Conservation (phyloP, 2,888 invertebrate species). For the Folsomia manolachei region DNA sequence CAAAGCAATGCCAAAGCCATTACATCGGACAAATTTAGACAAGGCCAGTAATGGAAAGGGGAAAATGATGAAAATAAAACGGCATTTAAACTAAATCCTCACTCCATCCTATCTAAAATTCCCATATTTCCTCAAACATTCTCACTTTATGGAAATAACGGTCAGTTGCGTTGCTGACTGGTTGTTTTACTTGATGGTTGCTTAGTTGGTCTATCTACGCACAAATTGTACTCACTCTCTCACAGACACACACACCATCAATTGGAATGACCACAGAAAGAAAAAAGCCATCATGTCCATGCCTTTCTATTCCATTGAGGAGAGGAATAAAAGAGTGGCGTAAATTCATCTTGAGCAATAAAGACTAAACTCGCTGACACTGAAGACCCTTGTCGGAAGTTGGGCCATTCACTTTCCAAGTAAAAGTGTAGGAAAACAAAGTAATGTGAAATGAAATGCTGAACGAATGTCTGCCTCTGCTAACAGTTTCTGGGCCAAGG, state of each 20-base stretch:
- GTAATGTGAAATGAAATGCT: constrained; percentile 8
- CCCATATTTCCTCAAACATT: constrained; percentile 1
- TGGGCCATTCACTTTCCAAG: not conserved
- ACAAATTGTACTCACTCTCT: not conserved
- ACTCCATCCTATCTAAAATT: not conserved
- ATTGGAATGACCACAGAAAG: not conserved
- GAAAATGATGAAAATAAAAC: constrained; percentile 9
- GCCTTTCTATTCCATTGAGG: not conserved
- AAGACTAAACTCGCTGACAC: constrained; percentile 1
- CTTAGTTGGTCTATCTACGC: too few species aligned
- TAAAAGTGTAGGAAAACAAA: not conserved
- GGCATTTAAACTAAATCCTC: constrained; percentile 9
- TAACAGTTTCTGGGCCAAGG: constrained; percentile 4
- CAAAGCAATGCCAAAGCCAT: not conserved
- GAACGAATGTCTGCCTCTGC: not conserved
- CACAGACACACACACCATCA: not conserved
- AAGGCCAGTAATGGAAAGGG: not conserved
- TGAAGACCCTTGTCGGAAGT: constrained; percentile 5
- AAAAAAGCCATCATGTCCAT: not conserved
- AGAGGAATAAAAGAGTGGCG: not conserved
- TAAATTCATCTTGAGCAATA: constrained; percentile 6
- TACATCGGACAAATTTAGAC: not conserved
- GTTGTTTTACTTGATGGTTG: too few species aligned
- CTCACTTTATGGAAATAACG: not conserved
- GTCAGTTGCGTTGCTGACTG: not conserved